Evolutionary conservation across 2,888 invertebrate species (phyloP), one percentile per base, ranked within the genome.

Genomic region (Brenthis ino): DNA sequence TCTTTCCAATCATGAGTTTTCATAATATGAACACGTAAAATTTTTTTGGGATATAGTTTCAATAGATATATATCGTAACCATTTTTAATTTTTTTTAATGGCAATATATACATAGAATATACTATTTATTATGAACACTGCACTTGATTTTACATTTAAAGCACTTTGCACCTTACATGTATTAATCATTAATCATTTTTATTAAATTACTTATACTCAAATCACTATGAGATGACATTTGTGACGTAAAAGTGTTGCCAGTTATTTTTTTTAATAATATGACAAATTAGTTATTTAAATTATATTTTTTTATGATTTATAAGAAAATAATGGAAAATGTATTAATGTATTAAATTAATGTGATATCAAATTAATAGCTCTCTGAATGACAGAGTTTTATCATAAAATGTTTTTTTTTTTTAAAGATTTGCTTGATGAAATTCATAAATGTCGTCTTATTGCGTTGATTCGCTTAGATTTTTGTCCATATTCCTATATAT

Each of bases 141-240:
- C 65, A 66, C 65, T 53, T 51, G 28, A 16, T 64, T 56, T 56
- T 55, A 16, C 48, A 43, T 57, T 47, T 53, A 54, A 37, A 54
- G 68, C 68, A 64, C 68, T 56, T 24, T 53, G 67, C 68, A 68
- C 68, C 33, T 48, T 20, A 58, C 48, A 48, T 48, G 11, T 24
- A 48, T 50, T 60, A 60, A 60, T 60, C 24, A 50, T 50, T 60
- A 60, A 60, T 11, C 28, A n/a, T n/a, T 60, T 60, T 48, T 60
- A 20, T 14, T 28, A 58, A 16, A 64, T 51, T 24, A 16, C 37
- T 3, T 54, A 50, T 54, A 56, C 28, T 60, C 43, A 12, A 33
- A 54, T 56, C 13, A n/a, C 33, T 43, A 6, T 61, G 55, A 57
- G 63, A 24, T 48, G 47, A 50, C 14, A 20, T 28, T 55, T 51